Base-by-base conservation (phyloP, 1,140 invertebrate genomes). In the Halictus rubicundus region DNA sequence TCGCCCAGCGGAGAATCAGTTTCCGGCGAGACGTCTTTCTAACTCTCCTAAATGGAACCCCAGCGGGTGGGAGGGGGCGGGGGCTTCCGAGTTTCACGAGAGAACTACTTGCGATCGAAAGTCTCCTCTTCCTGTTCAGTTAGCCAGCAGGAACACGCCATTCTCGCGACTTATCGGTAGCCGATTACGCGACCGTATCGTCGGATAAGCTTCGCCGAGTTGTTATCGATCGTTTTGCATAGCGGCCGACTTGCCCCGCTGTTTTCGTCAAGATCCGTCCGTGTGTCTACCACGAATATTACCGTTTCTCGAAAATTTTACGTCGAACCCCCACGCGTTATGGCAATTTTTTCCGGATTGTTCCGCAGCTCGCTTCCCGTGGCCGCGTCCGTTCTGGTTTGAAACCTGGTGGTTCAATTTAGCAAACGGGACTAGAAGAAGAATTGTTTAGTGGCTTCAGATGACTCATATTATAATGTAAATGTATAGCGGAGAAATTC, bases 1-100 rank as follows among this genome's bases (percentile, higher is more conserved):
- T 63, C 42, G 42, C 39, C 32, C 46, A 37, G 46, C 68, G 59
- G 63, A 46, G 76, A 78, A 72, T 82, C 82, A 78, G 57, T 83
- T 82, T 72, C 68, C 27, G 16, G 7, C 10, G 63, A 57, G 63
- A 73, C 64, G 65, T 83, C 80, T 72, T 66, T 61, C 63, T 42
- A 83, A 82, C 63, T 83, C 77, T 27, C 54, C 16, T 46, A 46
- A 46, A 21, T 52, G 25, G 65, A 78, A 57, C 61, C 6, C 5
- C 0, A 5, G 1, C 3, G 32, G 32, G 2, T 32, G 1, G 32
- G 32, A 5, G 27, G 16, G 49, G 49, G 49, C 1, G 14, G 2
- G 49, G 68, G 54, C 71, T 82, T 46, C 71, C 82, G 68, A 78
- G 82, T 78, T 66, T 27, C 16, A 46, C 27, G 9, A 32, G 37